These are phyloP conservation scores for Streblospio benedicti DNA, from an alignment of 1,140 invertebrate genomes.

Conservation along the genomic window DNA sequence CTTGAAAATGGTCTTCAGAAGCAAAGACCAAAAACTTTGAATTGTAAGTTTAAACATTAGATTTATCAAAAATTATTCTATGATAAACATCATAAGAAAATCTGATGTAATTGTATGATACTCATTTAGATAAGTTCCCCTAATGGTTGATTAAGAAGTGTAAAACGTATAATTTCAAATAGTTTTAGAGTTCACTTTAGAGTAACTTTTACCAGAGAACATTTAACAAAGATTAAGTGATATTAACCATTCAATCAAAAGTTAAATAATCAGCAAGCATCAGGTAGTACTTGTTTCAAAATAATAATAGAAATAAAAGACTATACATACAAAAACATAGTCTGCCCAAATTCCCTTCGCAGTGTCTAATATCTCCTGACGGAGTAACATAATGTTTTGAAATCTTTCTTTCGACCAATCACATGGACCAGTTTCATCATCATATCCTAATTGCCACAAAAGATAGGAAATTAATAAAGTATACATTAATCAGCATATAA, in stretches of 20 bases:
- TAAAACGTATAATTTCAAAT: background rate
- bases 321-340: conserved; percentile 59
- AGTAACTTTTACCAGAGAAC: background rate
- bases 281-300: background rate
- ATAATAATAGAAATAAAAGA: background rate
- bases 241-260: background rate
- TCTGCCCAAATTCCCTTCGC: conserved; percentile 72
- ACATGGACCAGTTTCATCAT: conserved; percentile 58
- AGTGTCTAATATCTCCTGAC: conserved; percentile 67
- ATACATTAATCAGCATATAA: background rate
- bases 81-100: no score
- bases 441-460: conserved; percentile 28
- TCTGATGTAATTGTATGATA: no score
- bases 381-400: conserved; percentile 67
- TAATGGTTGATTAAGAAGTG: background rate
- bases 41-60: no score
- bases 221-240: background rate
- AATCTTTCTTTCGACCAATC: conserved; percentile 72
- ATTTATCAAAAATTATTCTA: no score
- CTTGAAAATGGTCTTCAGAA: no score
- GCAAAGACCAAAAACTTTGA: no score
- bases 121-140: no score
- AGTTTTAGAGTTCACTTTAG: background rate
- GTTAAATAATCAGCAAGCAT: background rate
- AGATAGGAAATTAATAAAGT: background rate